Conservation (phyloP, 1,140 invertebrate genomes). For the Mizuhopecten yessoensis region DNA sequence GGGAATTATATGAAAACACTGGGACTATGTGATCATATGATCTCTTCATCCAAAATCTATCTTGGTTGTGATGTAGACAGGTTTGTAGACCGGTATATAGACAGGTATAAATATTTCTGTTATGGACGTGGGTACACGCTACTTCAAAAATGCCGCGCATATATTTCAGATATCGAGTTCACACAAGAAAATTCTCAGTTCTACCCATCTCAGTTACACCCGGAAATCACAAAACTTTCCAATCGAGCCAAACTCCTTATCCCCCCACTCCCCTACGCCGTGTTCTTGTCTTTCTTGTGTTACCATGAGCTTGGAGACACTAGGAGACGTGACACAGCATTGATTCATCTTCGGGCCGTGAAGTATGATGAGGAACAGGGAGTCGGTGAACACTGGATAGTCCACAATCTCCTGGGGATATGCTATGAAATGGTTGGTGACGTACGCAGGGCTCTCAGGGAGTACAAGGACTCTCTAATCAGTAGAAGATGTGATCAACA, state of each 20-base stretch:
- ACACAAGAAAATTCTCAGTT: background rate
- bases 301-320: background rate
- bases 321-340: background rate
- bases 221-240: background rate
- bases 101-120: background rate
- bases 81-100: background rate
- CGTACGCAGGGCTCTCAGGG: background rate
- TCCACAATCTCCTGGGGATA: background rate
- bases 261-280: background rate
- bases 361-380: background rate
- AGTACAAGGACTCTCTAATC: background rate
- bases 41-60: background rate
- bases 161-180: background rate
- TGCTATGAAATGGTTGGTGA: background rate
- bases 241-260: background rate
- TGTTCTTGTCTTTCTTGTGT: slow-evolving; percentile 21
- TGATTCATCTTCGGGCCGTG: background rate
- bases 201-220: background rate
- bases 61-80: background rate
- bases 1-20: background rate
- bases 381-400: background rate
- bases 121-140: background rate
- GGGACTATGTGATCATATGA: background rate
- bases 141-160: background rate
- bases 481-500: no score